These are phyloP conservation scores for Metalampra italica DNA, from an alignment of 2,888 invertebrate genomes.

Conservation along the genomic window DNA sequence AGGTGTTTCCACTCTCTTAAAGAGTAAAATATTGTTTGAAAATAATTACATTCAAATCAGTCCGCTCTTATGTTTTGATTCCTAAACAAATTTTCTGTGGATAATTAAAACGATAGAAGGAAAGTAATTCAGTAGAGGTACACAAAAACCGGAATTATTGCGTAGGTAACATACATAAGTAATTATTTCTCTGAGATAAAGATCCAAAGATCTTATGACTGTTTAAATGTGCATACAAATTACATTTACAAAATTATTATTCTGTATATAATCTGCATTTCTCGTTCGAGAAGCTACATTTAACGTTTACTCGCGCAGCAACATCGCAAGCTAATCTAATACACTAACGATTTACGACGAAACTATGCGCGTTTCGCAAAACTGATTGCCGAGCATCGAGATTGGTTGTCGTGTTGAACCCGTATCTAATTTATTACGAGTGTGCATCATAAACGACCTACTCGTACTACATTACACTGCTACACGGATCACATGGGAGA, in stretches of 20 bases:
- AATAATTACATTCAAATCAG: too few species aligned
- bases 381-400: conserved; percentile 56
- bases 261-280: neutral
- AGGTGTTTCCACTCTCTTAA: too few species aligned
- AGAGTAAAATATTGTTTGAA: too few species aligned
- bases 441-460: conserved; percentile 38
- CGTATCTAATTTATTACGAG: conserved; percentile 68
- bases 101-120: too few species aligned
- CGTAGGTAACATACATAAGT: too few species aligned
- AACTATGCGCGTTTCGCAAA: conserved; percentile 63
- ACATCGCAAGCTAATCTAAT: conserved; percentile 26
- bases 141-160: too few species aligned
- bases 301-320: conserved; percentile 7
- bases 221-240: neutral
- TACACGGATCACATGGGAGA: conserved; percentile 5
- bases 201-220: too few species aligned
- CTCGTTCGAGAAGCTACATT: neutral
- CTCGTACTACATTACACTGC: conserved; percentile 2
- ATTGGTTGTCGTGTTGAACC: conserved; percentile 54
- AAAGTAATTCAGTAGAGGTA: too few species aligned
- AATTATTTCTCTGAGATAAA: too few species aligned
- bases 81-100: too few species aligned
- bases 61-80: too few species aligned
- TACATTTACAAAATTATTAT: neutral
- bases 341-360: conserved; percentile 54